Conservation (phyloP, 2,888 invertebrate genomes). For the Gymnosoma rotundatum region DNA sequence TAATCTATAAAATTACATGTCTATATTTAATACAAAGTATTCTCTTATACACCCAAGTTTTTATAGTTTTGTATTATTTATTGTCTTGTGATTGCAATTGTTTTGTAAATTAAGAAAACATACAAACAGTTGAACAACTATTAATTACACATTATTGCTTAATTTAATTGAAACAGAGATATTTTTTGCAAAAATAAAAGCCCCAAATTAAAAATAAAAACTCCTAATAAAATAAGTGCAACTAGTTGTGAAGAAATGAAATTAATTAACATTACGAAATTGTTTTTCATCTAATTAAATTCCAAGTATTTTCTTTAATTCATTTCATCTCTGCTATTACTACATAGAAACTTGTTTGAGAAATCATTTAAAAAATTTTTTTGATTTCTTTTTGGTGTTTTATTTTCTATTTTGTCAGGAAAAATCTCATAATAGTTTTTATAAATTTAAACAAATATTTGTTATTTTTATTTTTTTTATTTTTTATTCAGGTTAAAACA, state of each 20-base stretch:
- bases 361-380: constrained; percentile 27
- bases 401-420: not conserved
- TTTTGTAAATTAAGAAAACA: constrained; percentile 16
- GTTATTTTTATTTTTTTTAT: not conserved
- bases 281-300: constrained; percentile 61
- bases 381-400: not conserved
- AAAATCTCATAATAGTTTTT: constrained; percentile 12
- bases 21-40: constrained; percentile 1
- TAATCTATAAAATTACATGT: constrained; percentile 15
- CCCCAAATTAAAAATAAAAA: constrained; percentile 18
- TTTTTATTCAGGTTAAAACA: not conserved
- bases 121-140: constrained; percentile 26
- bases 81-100: constrained; percentile 30
- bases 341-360: constrained; percentile 22
- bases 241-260: constrained; percentile 17
- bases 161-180: constrained; percentile 52
- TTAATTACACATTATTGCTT: constrained; percentile 63
- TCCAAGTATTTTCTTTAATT: constrained; percentile 33
- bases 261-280: constrained; percentile 35
- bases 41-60: constrained; percentile 7
- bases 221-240: not conserved
- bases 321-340: not conserved
- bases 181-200: constrained; percentile 29
- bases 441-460: constrained; percentile 25
- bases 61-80: not conserved